Conservation (phyloP, 2,888 invertebrate species). For the Erebia palarica region DNA sequence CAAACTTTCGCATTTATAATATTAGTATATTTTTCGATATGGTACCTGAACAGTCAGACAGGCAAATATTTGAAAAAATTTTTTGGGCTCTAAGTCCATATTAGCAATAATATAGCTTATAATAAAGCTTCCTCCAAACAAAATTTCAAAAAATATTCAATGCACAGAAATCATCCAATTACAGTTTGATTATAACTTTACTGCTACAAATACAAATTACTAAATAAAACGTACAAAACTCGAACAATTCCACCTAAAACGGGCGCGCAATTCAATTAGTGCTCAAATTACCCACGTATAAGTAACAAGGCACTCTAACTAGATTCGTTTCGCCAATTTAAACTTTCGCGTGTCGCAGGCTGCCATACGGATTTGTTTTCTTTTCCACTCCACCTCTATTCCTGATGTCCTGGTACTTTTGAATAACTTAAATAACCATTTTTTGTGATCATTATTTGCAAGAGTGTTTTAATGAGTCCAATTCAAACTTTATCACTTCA, state of each 20-base stretch:
- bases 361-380: slow-evolving; percentile 25
- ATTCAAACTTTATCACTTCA: too few relatives aligned
- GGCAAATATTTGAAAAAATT: too few relatives aligned
- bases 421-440: neutral
- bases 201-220: neutral
- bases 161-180: neutral
- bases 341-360: slow-evolving; percentile 35
- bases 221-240: neutral
- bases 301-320: slow-evolving; percentile 37
- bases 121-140: too few relatives aligned
- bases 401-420: slow-evolving; percentile 4
- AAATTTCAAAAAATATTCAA: too few relatives aligned
- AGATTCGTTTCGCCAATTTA: slow-evolving; percentile 41
- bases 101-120: too few relatives aligned
- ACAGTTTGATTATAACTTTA: neutral
- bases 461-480: neutral
- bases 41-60: too few relatives aligned
- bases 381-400: slow-evolving; percentile 21
- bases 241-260: slow-evolving; percentile 26
- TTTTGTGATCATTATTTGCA: neutral
- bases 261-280: slow-evolving; percentile 41
- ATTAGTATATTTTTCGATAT: too few relatives aligned
- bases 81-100: too few relatives aligned
- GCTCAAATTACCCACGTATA: slow-evolving; percentile 39
- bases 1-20: too few relatives aligned